phyloP scores from a whole-genome alignment of 2,797 vertebrate species.

The Syngnathus acus region DNA sequence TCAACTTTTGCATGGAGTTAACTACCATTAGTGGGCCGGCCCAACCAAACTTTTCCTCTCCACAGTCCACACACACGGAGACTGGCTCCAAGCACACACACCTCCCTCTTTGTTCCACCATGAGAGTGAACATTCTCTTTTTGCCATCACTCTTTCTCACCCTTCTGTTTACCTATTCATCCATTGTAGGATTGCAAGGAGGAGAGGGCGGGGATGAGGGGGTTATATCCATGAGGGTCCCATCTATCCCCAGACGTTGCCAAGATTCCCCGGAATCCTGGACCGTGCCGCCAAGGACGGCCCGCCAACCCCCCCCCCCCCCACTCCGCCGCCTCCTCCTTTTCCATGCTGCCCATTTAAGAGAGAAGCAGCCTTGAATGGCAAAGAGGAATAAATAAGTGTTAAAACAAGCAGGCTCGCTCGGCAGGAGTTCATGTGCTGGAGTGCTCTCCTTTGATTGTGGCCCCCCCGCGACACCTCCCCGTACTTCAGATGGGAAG shows the following conservation, averaged over 20 bases:
- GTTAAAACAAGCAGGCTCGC: slow-evolving; percentile 2
- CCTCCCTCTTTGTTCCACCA: slow-evolving; percentile 60
- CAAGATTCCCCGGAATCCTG: slow-evolving; percentile 72
- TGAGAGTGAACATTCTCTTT: slow-evolving; percentile 73
- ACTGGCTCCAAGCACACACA: slow-evolving; percentile 52
- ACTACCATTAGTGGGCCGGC: slow-evolving; percentile 46
- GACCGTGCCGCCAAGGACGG: slow-evolving; percentile 25
- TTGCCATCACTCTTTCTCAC: slow-evolving; percentile 75
- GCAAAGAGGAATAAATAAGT: slow-evolving; percentile 63
- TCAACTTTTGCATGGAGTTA: slow-evolving; percentile 61
- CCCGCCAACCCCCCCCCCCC: neutral
- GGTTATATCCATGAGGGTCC: slow-evolving; percentile 69
- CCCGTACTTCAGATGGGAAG: slow-evolving; percentile 1
- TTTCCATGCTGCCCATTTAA: slow-evolving; percentile 59
- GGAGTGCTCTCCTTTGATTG: slow-evolving; percentile 8
- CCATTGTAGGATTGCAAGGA: slow-evolving; percentile 60
- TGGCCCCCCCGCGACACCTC: neutral
- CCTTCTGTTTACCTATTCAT: slow-evolving; percentile 77
- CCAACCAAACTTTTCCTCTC: slow-evolving; percentile 58
- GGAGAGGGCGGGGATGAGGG: neutral
- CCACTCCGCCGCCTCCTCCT: slow-evolving; percentile 35
- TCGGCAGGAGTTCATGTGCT: slow-evolving; percentile 6
- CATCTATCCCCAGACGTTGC: slow-evolving; percentile 71
- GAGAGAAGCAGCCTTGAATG: slow-evolving; percentile 52
- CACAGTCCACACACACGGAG: slow-evolving; percentile 8